Base-by-base conservation (phyloP, 1,140 invertebrate genomes). In the Leptinotarsa texana region DNA sequence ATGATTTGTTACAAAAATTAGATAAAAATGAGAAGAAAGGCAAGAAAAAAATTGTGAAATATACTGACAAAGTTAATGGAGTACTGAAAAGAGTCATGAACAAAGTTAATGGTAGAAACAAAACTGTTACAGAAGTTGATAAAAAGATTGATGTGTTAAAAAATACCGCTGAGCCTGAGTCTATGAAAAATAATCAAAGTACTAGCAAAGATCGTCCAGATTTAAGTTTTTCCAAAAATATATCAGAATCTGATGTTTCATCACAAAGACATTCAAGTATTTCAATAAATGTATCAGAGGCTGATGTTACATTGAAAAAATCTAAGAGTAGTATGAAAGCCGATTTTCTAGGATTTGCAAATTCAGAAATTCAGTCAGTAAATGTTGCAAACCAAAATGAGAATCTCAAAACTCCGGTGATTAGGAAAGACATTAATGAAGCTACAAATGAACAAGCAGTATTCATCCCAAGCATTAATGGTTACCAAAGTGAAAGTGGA, bases 21-120 rank as follows among this genome's bases (percentile, higher is more conserved):
- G 66, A 68, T 17, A 27, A 42, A 18, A 68, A 68, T 4, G 66
- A 68, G 18, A 68, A 68, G 66, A 48, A 68, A 68, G n/a, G 13
- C 2, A 68, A 68, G 66, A 68, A 68, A 42, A 27, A 13, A 33
- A 18, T 13, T 13, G 13, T 48, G 11, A 68, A 68, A 17, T 33
- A 33, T 17, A 6, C 11, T 24, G 33, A 68, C n/a, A 42, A 33
- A 18, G n/a, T 68, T n/a, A 68, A 68, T 4, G 33, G 18, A 13
- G 66, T 68, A 48, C 15, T 68, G 66, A 27, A 68, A 33, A 68
- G 33, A 68, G 33, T 68, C 13, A 68, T 18, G 22, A n/a, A 42
- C n/a, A 24, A 65, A 65, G 63, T 24, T 18, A 65, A 24, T 27
- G 21, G 4, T 5, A 24, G 24, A 27, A 24, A 24, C 5, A 24